Conservation (phyloP, 2,113 vertebrate genomes). For the Callochromis pleurospilus region DNA sequence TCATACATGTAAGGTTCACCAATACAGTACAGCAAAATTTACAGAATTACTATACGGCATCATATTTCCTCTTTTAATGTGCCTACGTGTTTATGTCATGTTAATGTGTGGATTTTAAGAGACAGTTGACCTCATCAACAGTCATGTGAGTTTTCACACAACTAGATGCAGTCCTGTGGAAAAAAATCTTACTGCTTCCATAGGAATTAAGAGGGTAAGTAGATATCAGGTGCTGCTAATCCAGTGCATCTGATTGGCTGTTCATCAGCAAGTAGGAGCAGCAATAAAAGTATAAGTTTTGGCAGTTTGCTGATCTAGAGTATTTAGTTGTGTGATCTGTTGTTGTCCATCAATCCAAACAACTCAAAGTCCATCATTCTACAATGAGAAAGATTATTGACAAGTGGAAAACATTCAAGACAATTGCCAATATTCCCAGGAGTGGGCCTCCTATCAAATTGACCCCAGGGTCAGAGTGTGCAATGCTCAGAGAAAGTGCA, state of each 20-base stretch:
- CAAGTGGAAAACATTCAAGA: not conserved
- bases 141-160: not conserved
- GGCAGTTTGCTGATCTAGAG: not conserved
- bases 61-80: not conserved
- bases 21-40: not conserved
- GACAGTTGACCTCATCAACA: not conserved
- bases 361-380: not conserved
- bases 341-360: not conserved
- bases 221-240: not conserved
- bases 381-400: not conserved
- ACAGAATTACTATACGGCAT: not conserved
- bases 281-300: not conserved
- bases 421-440: accelerated
- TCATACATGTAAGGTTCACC: not conserved
- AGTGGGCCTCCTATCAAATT: not conserved
- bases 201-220: not conserved
- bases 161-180: not conserved
- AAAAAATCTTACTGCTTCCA: not conserved
- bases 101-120: not conserved
- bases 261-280: not conserved
- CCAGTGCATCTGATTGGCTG: not conserved
- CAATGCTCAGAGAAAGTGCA: not conserved
- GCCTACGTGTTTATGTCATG: not conserved
- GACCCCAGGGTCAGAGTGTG: not conserved
- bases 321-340: not conserved